Evolutionary conservation across 2,888 invertebrate species (phyloP).

Genomic region (Slavum lentiscoides): DNA sequence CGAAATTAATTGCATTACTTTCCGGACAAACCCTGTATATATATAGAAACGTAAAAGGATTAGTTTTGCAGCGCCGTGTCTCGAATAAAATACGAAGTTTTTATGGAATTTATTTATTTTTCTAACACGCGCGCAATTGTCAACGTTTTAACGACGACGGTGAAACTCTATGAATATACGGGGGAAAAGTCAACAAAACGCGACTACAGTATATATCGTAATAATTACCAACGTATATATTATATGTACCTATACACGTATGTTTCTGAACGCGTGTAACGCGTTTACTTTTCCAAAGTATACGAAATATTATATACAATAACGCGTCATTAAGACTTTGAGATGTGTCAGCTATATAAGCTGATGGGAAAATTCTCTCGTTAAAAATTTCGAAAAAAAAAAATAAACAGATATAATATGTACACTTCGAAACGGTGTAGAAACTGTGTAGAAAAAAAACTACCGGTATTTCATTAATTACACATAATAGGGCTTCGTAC

Average conservation of each 20-base stretch:
- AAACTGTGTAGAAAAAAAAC: not conserved
- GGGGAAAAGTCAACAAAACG: no score
- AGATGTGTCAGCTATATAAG: not conserved
- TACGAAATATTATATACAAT: not conserved
- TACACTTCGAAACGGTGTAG: not conserved
- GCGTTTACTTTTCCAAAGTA: constrained; percentile 17
- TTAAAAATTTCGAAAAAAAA: not conserved
- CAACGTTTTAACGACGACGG: no score
- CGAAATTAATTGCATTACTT: no score
- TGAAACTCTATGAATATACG: no score
- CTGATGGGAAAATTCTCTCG: constrained; percentile 29
- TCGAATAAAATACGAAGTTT: no score
- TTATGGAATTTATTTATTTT: no score
- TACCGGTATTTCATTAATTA: constrained; percentile 10
- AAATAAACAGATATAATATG: not conserved
- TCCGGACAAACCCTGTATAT: no score
- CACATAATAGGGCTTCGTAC: constrained; percentile 2
- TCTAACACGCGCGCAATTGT: no score
- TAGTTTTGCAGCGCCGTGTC: no score
- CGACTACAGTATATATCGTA: no score
- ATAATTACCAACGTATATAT: not conserved
- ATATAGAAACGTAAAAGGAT: no score
- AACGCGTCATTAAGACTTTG: constrained; percentile 27
- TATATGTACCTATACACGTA: not conserved
- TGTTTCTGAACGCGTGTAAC: not conserved